Evolutionary conservation across 2,888 invertebrate genomes (phyloP), one percentile per base, ranked within the genome.

Genomic region (Linnaemya vulpina): DNA sequence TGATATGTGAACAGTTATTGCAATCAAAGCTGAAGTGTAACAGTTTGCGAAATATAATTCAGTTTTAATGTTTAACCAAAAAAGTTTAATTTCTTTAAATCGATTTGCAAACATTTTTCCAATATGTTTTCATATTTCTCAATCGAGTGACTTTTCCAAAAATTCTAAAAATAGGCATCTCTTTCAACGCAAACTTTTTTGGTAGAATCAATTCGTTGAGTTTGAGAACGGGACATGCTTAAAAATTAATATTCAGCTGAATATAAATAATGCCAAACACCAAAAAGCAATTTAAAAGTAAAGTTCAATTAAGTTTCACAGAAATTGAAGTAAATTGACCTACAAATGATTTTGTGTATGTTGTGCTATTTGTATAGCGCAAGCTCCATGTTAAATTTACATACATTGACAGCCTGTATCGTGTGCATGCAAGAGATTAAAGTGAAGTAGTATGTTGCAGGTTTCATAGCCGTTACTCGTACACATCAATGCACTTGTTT

Each of bases 361-460:
- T 68, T 17, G 9, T 17, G 17, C 46, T 10, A 2, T 49, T 30
- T 49, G 46, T 8, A 49, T n/a, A 49, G 40, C n/a, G 7, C 25
- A 53, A 40, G 25, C 22, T 22, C 40, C 22, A 38, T 17, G 40
- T 30, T 10, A 58, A 35, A 51, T 60, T 15, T 15, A 63, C 11
- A 38, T 17, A 49, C 22, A 74, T 74, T 74, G 74, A 63, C 62
- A 74, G 8, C 51, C 17, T 40, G 51, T 51, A 51, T 74, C 74
- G 63, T 53, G 74, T 63, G 63, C 63, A 63, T 40, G 63, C 13
- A 25, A 51, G 63, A 74, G 74, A 74, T 74, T 63, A 53, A 40
- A 40, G 49, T 40, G 63, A 63, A 40, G 25, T 51, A 63, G 40
- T 62, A 9, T 22, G 30, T 73, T 60, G 25, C 15, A 46, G 11